Evolutionary conservation across 2,888 invertebrate genomes (phyloP).

Genomic region (Agrotis puta): DNA sequence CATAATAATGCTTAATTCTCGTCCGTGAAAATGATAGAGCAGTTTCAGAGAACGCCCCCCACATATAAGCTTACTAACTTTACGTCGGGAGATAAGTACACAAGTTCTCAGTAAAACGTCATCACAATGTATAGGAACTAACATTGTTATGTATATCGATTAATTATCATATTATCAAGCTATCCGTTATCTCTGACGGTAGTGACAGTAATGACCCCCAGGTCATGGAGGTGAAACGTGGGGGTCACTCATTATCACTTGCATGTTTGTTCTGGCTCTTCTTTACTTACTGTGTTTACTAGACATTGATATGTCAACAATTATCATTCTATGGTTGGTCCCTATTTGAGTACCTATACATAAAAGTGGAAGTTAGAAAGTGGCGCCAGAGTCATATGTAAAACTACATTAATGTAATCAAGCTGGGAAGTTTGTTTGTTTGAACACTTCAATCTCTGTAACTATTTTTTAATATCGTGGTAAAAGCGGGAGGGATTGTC

Average conservation of each 20-base stretch:
- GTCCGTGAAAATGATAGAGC: neutral
- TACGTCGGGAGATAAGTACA: neutral
- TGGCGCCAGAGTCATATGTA: neutral
- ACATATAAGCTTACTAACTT: neutral
- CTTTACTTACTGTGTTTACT: constrained; percentile 9
- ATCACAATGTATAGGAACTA: constrained; percentile 15
- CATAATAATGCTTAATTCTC: too few relatives aligned
- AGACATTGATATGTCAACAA: neutral
- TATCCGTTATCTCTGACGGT: constrained; percentile 44
- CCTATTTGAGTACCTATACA: too few relatives aligned
- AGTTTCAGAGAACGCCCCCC: neutral
- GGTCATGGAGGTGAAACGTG: constrained; percentile 24
- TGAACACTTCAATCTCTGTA: too few relatives aligned
- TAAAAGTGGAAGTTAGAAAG: neutral
- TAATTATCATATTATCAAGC: constrained; percentile 33
- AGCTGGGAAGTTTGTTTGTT: too few relatives aligned
- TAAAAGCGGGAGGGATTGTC: too few relatives aligned
- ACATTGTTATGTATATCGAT: constrained; percentile 27
- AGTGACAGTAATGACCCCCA: too few relatives aligned
- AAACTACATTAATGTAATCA: too few relatives aligned
- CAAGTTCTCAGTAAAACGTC: neutral
- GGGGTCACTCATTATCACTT: constrained; percentile 45
- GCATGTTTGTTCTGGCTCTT: constrained; percentile 23
- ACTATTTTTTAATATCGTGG: too few relatives aligned
- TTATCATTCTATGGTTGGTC: too few relatives aligned